These are phyloP conservation scores for Yoshiicerus persimilis DNA, from an alignment of 1,140 invertebrate species.

Conservation along the genomic window DNA sequence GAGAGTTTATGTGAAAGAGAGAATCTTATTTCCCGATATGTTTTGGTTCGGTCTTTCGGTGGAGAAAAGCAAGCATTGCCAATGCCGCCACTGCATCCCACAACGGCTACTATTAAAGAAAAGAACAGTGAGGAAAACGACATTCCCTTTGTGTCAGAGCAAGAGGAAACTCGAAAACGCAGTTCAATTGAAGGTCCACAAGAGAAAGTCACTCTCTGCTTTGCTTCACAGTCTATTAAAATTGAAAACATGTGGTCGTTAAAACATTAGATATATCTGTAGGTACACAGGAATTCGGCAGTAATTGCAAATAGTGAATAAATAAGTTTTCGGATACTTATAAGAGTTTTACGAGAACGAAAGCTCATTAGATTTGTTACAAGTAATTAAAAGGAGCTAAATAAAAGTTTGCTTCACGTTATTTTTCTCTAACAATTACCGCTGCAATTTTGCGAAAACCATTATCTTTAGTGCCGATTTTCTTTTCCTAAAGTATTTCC, in stretches of 20 bases:
- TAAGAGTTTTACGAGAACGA: too few relatives aligned
- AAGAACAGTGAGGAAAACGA: background rate
- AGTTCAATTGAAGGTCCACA: background rate
- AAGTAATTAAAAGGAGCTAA: too few relatives aligned
- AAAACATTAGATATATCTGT: too few relatives aligned
- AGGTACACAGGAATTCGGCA: too few relatives aligned
- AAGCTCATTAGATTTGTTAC: too few relatives aligned
- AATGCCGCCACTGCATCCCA: background rate
- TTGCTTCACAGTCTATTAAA: background rate
- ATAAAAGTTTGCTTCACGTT: too few relatives aligned
- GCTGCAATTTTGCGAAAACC: too few relatives aligned
- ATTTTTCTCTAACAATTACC: too few relatives aligned
- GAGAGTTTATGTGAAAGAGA: background rate
- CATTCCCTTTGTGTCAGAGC: background rate
- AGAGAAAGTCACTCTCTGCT: background rate
- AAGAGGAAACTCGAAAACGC: background rate
- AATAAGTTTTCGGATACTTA: too few relatives aligned
- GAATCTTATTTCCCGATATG: background rate
- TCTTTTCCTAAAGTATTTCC: too few relatives aligned
- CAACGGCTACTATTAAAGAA: background rate
- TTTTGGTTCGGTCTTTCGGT: background rate
- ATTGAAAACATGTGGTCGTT: background rate
- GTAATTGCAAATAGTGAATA: too few relatives aligned
- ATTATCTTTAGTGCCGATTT: too few relatives aligned
- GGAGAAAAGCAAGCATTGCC: background rate